These are phyloP conservation scores for Cygnus olor DNA, from an alignment of 2,797 vertebrate species.

Conservation along the genomic window DNA sequence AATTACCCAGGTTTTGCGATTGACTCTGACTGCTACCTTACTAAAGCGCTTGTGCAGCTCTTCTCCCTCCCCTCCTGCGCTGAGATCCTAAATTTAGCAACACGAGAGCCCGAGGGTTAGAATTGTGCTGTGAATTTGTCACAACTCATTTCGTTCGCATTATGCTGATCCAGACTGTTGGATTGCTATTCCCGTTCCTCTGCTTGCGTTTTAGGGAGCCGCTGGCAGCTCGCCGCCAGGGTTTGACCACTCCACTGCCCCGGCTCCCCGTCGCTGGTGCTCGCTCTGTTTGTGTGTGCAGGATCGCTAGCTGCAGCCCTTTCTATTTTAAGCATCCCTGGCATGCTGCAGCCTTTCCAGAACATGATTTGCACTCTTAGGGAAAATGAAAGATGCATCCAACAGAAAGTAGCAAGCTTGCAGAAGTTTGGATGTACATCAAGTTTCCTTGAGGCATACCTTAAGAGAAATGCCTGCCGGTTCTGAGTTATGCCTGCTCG, in stretches of 20 bases:
- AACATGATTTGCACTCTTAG: conserved; percentile 52
- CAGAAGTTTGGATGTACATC: conserved; percentile 64
- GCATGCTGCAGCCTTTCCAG: conserved; percentile 53
- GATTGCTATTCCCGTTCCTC: not conserved
- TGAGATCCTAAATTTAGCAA: conserved; percentile 4
- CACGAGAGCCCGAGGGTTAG: not conserved
- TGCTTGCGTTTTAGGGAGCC: not conserved
- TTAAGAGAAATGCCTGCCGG: conserved; percentile 27
- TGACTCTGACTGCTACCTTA: not conserved
- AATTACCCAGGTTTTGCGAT: not conserved
- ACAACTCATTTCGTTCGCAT: not conserved
- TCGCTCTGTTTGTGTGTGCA: conserved; percentile 50
- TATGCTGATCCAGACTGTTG: not conserved
- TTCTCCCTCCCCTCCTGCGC: not conserved
- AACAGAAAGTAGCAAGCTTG: conserved; percentile 62
- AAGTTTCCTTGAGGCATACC: conserved; percentile 54
- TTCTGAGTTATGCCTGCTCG: conserved; percentile 36
- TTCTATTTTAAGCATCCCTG: conserved; percentile 63
- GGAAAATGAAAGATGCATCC: conserved; percentile 50
- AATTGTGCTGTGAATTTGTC: not conserved
- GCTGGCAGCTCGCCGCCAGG: not conserved
- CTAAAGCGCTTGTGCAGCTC: not conserved
- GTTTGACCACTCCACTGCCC: not conserved
- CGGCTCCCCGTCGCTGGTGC: not conserved
- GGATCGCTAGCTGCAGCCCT: conserved; percentile 33